Base-by-base conservation (phyloP, 2,797 vertebrate genomes). In the Corythornis leucogaster region DNA sequence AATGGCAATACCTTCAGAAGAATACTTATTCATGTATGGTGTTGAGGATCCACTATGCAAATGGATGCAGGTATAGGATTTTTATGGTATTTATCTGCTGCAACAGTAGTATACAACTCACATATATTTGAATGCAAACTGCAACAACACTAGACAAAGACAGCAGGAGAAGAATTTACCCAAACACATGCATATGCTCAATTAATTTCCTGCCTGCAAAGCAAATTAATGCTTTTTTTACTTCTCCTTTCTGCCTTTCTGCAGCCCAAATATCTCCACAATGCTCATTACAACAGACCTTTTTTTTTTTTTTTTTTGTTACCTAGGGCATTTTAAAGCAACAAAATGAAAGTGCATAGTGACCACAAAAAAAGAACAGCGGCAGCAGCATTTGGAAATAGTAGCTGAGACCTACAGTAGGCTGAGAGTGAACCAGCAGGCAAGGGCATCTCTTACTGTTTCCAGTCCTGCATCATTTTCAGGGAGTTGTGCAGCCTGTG, bases 181-280 rank as follows among this genome's bases (percentile, higher is more conserved):
- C 69, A 18, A 54, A 35, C 28, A n/a, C 54, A 35, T 7, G 54
- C 66, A 51, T 42, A 57, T 7, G 46, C 64, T 48, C 50, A 57
- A 55, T 42, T 75, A 73, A 95, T 89, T 83, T 95, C 67, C 82
- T 76, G 69, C 76, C 71, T 83, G 48, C 59, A 83, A 76, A 95
- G 59, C 31, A 92, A 93, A 94, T 59, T 4, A 62, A 68, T 73
- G 17, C 33, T 71, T 90, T 89, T 90, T 75, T 71, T 85, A 31
- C 67, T 94, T 76, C 43, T 85, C 69, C 51, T 89, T 92, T 91
- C 58, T 79, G 70, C 69, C 51, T 89, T 92, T 91, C 54, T 79
- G 70, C 67, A 83, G 67, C 80, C 73, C 66, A 80, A 35, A 51
- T 71, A 68, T 85, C 31, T 70, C 61, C 53, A 59, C 58, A 43